These are phyloP conservation scores for Mimachlamys varia DNA, from an alignment of 2,888 invertebrate species.

Conservation along the genomic window DNA sequence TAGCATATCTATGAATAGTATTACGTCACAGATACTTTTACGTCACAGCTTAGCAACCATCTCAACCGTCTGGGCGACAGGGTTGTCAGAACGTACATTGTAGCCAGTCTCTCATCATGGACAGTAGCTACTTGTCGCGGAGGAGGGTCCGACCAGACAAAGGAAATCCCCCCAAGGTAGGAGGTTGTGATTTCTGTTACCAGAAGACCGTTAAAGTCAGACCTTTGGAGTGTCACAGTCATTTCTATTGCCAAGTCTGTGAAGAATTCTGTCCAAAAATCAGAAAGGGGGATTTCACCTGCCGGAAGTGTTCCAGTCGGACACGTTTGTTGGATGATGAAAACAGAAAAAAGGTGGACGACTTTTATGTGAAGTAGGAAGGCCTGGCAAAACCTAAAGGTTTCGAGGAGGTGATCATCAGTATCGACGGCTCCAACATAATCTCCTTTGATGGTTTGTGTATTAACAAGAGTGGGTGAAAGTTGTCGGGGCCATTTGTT, in stretches of 20 bases:
- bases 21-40: background rate
- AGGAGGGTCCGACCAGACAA: background rate
- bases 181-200: slow-evolving; percentile 61
- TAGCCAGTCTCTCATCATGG: slow-evolving; percentile 40
- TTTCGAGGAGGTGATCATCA: slow-evolving; percentile 47
- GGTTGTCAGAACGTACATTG: background rate
- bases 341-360: slow-evolving; percentile 28
- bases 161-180: slow-evolving; percentile 39
- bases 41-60: background rate
- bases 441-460: slow-evolving; percentile 43
- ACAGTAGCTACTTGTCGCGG: slow-evolving; percentile 41
- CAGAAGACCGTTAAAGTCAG: slow-evolving; percentile 54
- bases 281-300: slow-evolving; percentile 56
- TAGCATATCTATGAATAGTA: background rate
- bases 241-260: slow-evolving; percentile 63
- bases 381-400: slow-evolving; percentile 14
- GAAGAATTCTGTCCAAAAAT: slow-evolving; percentile 62
- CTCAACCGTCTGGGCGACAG: background rate
- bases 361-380: slow-evolving; percentile 40
- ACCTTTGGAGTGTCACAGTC: slow-evolving; percentile 56
- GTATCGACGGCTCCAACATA: slow-evolving; percentile 46
- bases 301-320: slow-evolving; percentile 50
- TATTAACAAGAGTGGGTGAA: background rate
- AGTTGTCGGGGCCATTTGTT: background rate
- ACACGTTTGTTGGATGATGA: slow-evolving; percentile 19